A percentile compares a stretch with the other conserved stretches of the same genome.
phyloP scores from a whole-genome alignment of 2,113 vertebrate species.

The Conger conger region DNA sequence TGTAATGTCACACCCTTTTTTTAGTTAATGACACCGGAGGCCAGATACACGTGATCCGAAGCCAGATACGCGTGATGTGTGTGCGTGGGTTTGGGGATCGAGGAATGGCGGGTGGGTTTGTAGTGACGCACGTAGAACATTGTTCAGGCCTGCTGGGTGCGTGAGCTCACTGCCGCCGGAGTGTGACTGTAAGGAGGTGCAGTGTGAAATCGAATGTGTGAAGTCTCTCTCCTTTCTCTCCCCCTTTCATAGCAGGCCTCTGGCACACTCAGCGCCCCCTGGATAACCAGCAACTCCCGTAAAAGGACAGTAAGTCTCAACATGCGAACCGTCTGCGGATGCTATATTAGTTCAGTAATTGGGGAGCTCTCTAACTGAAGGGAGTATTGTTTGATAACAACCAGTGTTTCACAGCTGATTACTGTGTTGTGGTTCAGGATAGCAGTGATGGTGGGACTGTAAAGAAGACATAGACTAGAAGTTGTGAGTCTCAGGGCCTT shows the following conservation, averaged over 20 bases:
- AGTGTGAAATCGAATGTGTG: neutral
- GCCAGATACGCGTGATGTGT: too few species aligned
- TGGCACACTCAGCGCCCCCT: constrained; percentile 86
- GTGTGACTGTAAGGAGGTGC: neutral
- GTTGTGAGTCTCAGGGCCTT: neutral
- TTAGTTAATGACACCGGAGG: neutral
- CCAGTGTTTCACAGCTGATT: too few species aligned
- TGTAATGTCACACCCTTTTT: neutral
- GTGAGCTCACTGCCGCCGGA: neutral
- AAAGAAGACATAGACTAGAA: too few species aligned
- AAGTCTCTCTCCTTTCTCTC: constrained; percentile 23
- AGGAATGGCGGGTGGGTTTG: neutral
- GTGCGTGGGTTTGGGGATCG: neutral
- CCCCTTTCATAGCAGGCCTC: constrained; percentile 72
- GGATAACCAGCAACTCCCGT: constrained; percentile 92
- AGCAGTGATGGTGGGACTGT: too few species aligned
- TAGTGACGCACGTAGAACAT: neutral
- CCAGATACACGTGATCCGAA: too few species aligned
- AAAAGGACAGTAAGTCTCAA: constrained; percentile 91
- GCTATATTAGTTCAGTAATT: neutral
- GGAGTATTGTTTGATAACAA: neutral
- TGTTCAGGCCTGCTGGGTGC: neutral
- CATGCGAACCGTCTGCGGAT: neutral
- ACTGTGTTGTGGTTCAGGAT: neutral
- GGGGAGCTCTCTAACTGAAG: neutral